Evolutionary conservation across 1,140 invertebrate genomes (phyloP), one percentile per base, ranked within the genome.

Genomic region (Chelonus insularis): DNA sequence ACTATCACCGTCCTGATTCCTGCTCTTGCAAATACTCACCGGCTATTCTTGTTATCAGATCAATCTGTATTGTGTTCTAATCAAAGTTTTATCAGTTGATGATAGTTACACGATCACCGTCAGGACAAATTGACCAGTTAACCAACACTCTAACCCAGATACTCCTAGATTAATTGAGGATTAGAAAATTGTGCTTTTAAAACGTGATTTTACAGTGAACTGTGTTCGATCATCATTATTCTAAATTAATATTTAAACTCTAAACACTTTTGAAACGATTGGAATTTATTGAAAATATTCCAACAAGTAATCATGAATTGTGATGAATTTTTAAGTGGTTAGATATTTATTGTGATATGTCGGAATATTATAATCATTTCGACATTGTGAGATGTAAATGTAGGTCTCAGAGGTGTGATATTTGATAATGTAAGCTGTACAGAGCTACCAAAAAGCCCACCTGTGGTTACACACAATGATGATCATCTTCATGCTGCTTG

Each of bases 381-480:
- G 41, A 18, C 12, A 18, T 4, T 43, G 9, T 16, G 41, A 18
- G 41, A 43, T 39, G 12, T 1, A 43, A 16, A 43, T 16, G 5
- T 43, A 16, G 2, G 12, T 6, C 41, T 4, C 1, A 54, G 41
- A 36, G 37, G 20, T 25, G 48, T 23, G 16, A 43, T 16, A 54
- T 3, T 14, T 50, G 18, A 43, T 43, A 43, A 43, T 43, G 41
- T 43, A 14, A 43, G 41, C 41, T 18, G 14, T 48, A 73, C 11
- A 11, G 37, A n/a, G 61, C 56, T 68, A 68, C 70, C 47, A 67
- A 60, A 60, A 68, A 68, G 18, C 12, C 72, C 75, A 75, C 71
- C 76, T 72, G 75, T 77, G 60, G 76, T 62, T 63, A 50, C 60
- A 56, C 64, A 79, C 71, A 79, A 79, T 77, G 69, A 77, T 76